Evolutionary conservation across 2,113 vertebrate species (phyloP), one percentile per base, ranked within the genome.

Genomic region (Actenoides hombroni): DNA sequence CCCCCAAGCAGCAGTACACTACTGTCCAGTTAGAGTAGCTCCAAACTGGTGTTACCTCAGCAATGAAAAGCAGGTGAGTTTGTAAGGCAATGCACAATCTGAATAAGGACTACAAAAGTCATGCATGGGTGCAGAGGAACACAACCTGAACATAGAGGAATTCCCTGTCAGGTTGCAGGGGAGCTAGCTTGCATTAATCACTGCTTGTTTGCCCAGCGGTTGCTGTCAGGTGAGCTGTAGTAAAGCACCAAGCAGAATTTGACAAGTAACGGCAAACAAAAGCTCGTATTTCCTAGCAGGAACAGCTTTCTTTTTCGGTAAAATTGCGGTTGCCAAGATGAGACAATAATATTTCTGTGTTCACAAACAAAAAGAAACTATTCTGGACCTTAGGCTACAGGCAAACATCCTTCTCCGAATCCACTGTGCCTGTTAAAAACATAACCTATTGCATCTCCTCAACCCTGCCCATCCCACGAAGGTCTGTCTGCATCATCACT

Each of bases 271-370:
- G 68, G 61, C 40, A 65, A 84, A 83, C 75, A 44, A 86, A 94
- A 94, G 61, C 60, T 82, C 15, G 78, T 74, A 33, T 94, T 92
- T 95, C 89, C 75, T 86, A 88, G 69, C 51, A 93, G 67, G 67
- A 96, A 20, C 91, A 85, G 39, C 51, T 87, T 92, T 39, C 19
- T 65, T 73, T 86, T 82, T n/a, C 67, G 67, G 48, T 71, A 79
- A 92, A 94, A 94, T 75, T 93, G 59, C 77, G 78, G 87, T 86
- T 97, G 77, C 81, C 77, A 91, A 86, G 88, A 93, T 81, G 85
- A 95, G 86, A 92, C 80, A 75, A 70, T 91, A 92, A 61, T 87
- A 80, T 92, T 94, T 89, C 73, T 87, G 65, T 94, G 89, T 94
- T 94, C 91, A 75, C 85, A 90, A 88, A 92, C 61, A 92, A 92